Evolutionary conservation across 2,888 invertebrate species (phyloP).

Genomic region (Eueremaeus valkanovi): DNA sequence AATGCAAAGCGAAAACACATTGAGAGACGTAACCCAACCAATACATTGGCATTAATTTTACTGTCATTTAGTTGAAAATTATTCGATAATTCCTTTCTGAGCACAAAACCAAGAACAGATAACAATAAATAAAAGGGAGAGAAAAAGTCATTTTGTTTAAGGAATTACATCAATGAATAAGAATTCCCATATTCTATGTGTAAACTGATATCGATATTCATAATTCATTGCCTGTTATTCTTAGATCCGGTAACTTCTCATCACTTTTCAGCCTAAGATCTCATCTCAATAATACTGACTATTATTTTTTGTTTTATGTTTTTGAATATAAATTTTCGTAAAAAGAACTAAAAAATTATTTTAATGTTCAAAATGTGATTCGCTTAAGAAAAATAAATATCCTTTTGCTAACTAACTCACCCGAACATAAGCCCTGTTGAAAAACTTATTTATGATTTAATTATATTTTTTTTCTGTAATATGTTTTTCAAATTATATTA

Average conservation of each 20-base stretch:
- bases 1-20: not conserved
- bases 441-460: constrained; percentile 23
- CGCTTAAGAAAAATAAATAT: not conserved
- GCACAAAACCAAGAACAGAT: not conserved
- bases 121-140: not conserved
- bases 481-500: not conserved
- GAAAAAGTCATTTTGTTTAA: too few relatives aligned
- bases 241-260: constrained; percentile 19
- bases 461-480: not conserved
- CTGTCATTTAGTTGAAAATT: not conserved
- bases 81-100: not conserved
- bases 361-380: not conserved
- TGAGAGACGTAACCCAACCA: not conserved
- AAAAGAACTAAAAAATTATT: not conserved
- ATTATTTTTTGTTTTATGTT: too few relatives aligned
- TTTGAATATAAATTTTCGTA: not conserved
- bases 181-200: too few relatives aligned
- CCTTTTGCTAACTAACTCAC: not conserved
- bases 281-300: too few relatives aligned
- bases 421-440: not conserved
- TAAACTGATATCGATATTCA: constrained; percentile 15
- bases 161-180: too few relatives aligned
- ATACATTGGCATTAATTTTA: not conserved
- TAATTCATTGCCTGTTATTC: not conserved
- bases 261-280: not conserved